A percentile compares a stretch with the other conserved stretches of the same genome.
Conservation (phyloP, 2,113 vertebrate species). For the Laticauda laticaudata region DNA sequence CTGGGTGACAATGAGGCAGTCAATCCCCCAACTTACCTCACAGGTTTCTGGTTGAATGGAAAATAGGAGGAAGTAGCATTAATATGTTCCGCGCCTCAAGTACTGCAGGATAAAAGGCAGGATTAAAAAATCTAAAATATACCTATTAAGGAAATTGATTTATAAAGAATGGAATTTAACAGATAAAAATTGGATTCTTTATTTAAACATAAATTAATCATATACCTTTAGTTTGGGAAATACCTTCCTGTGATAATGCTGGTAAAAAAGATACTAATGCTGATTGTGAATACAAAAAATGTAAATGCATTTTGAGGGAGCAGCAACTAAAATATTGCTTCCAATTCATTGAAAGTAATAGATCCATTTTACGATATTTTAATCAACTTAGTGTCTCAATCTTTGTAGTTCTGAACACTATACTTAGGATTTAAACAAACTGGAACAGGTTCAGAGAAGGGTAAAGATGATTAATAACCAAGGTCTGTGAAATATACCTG, state of each 20-base stretch:
- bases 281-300: neutral
- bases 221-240: neutral
- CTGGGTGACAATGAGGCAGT: neutral
- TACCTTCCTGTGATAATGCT: neutral
- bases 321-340: neutral
- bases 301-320: neutral
- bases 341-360: neutral
- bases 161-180: neutral
- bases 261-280: neutral
- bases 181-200: neutral
- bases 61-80: neutral
- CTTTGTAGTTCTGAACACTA: neutral
- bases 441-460: neutral
- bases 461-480: neutral
- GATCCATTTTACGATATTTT: neutral
- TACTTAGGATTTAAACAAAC: neutral
- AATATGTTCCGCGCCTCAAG: neutral
- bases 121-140: neutral
- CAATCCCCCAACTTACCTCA: neutral
- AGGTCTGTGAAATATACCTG: neutral
- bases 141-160: neutral
- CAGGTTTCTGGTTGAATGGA: neutral
- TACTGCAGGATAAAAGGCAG: neutral
- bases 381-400: neutral
- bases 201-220: neutral